A percentile compares a stretch with the other conserved stretches of the same genome.
These are phyloP conservation scores for Takifugu bimaculatus DNA, from an alignment of 2,113 vertebrate genomes.

Conservation along the genomic window DNA sequence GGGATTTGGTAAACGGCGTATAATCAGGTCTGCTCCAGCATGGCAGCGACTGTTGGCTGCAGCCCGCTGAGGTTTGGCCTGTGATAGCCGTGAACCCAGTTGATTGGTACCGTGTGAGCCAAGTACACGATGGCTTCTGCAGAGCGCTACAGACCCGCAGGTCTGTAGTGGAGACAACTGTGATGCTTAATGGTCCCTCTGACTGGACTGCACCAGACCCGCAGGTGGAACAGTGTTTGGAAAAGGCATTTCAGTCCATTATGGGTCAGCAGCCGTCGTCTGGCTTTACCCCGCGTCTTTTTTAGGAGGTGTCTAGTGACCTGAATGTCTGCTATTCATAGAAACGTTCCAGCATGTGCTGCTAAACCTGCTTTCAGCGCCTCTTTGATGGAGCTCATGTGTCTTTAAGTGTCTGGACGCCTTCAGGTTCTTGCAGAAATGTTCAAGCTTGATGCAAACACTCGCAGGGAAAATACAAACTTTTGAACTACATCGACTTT, in stretches of 20 bases:
- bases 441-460: too few species aligned
- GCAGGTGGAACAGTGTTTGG: constrained; percentile 5
- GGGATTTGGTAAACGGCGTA: neutral
- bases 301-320: constrained; percentile 48
- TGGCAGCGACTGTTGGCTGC: constrained; percentile 51
- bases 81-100: constrained; percentile 49
- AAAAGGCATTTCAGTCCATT: constrained; percentile 38
- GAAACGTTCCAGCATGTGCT: constrained; percentile 41
- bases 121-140: constrained; percentile 21
- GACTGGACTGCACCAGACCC: neutral
- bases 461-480: too few species aligned
- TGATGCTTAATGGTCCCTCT: neutral
- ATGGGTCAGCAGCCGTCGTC: constrained; percentile 55
- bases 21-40: constrained; percentile 38
- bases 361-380: constrained; percentile 20
- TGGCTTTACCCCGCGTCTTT: constrained; percentile 44
- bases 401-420: too few species aligned
- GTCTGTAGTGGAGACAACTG: constrained; percentile 5
- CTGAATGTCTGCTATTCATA: constrained; percentile 55
- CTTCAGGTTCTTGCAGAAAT: too few species aligned
- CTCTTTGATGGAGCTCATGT: neutral
- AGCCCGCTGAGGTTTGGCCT: constrained; percentile 67
- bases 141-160: constrained; percentile 1
- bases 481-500: too few species aligned
- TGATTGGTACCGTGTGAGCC: constrained; percentile 59